Conservation (phyloP, 1,140 invertebrate species). For the Pentalonia nigronervosa region DNA sequence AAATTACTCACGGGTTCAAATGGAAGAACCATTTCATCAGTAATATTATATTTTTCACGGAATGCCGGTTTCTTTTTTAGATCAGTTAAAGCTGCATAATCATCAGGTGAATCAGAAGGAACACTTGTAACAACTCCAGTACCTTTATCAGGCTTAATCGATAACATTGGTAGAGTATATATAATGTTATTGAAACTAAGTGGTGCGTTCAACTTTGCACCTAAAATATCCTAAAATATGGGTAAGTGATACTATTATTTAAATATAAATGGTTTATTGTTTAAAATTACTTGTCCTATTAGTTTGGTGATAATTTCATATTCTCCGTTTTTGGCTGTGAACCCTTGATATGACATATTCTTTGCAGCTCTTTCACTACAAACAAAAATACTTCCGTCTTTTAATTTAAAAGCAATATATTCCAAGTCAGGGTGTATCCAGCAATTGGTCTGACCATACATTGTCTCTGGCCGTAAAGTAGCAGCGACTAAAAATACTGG, state of each 20-base stretch:
- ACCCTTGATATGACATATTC: conserved; percentile 97
- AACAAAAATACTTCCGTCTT: conserved; percentile 83
- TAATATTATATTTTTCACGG: conserved; percentile 91
- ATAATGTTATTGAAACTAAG: conserved; percentile 82
- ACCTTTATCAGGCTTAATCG: conserved; percentile 97
- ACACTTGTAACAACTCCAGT: conserved; percentile 98
- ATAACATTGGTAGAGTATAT: conserved; percentile 96
- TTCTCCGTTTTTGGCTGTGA: conserved; percentile 82
- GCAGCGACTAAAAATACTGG: conserved; percentile 90
- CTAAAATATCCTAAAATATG: conserved; percentile 74
- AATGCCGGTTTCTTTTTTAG: conserved; percentile 94
- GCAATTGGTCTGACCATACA: conserved; percentile 99
- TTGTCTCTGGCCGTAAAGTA: conserved; percentile 97
- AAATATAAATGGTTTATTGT: conserved; percentile 8
- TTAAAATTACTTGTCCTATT: conserved; percentile 71
- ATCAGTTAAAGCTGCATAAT: conserved; percentile 94
- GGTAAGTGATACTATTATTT: conserved; percentile 28
- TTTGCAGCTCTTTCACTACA: conserved; percentile 85
- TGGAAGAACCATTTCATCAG: conserved; percentile 91
- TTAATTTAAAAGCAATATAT: conserved; percentile 84
- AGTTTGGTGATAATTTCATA: conserved; percentile 77
- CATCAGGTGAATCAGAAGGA: conserved; percentile 98
- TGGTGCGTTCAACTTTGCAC: conserved; percentile 82
- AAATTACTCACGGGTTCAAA: conserved; percentile 74
- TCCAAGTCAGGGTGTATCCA: conserved; percentile 96